These are phyloP conservation scores for Catamblyrhynchus diadema DNA, from an alignment of 2,797 vertebrate species.

Conservation along the genomic window DNA sequence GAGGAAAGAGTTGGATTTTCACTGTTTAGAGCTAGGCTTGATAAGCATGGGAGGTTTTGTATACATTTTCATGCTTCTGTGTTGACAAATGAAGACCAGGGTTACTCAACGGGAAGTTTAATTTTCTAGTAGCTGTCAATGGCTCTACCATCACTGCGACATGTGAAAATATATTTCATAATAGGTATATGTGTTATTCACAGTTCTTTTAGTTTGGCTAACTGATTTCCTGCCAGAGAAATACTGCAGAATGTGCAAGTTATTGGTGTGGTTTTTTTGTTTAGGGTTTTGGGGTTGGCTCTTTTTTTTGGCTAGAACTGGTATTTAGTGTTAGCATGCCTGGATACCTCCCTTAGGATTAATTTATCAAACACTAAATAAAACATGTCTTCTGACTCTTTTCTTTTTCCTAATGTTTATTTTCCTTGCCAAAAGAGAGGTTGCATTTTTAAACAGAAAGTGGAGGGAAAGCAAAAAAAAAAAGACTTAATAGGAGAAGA, in stretches of 20 bases:
- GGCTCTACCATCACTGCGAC: neutral
- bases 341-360: constrained; percentile 55
- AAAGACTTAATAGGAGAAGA: constrained; percentile 26
- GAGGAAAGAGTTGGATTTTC: neutral
- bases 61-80: neutral
- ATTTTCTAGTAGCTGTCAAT: constrained; percentile 10
- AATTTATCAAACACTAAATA: constrained; percentile 67
- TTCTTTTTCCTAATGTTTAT: constrained; percentile 58
- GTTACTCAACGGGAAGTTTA: neutral
- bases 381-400: constrained; percentile 54
- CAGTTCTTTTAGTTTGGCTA: neutral
- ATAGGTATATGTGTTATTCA: neutral
- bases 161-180: neutral
- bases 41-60: neutral
- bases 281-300: neutral
- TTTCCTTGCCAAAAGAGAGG: constrained; percentile 54
- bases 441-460: constrained; percentile 39
- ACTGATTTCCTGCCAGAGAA: neutral
- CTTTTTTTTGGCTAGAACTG: neutral
- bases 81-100: neutral
- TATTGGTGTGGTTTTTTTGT: neutral
- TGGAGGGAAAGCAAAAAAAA: constrained; percentile 8
- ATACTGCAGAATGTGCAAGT: constrained; percentile 22
- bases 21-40: neutral
- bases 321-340: constrained; percentile 43